phyloP scores from a whole-genome alignment of 2,797 vertebrate species.

The Fistularia tabacaria region DNA sequence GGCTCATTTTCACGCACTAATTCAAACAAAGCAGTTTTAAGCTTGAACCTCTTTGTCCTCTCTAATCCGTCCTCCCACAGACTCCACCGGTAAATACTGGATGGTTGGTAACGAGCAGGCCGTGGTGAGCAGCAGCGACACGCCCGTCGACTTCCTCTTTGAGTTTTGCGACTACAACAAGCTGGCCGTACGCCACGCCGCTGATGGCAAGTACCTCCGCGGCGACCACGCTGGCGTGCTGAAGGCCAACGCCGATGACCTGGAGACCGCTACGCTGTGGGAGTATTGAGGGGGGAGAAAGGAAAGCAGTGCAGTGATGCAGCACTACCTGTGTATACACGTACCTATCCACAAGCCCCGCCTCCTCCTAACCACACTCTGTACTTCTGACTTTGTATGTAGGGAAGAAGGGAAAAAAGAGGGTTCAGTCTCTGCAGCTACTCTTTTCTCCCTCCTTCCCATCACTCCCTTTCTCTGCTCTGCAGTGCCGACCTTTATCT shows the following conservation, averaged over 20 bases:
- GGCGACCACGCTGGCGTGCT: constrained; percentile 96
- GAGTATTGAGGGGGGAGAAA: constrained; percentile 82
- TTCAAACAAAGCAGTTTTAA: constrained; percentile 15
- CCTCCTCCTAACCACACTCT: neutral
- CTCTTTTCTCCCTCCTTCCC: constrained; percentile 25
- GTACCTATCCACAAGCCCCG: constrained; percentile 17
- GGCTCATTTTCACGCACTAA: constrained; percentile 17
- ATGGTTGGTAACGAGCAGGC: constrained; percentile 87
- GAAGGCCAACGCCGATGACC: constrained; percentile 88
- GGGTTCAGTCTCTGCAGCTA: constrained; percentile 18
- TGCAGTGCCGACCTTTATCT: constrained; percentile 52
- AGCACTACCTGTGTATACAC: constrained; percentile 2
- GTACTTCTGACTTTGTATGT: constrained; percentile 47
- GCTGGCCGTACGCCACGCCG: constrained; percentile 86
- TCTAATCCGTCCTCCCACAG: constrained; percentile 56
- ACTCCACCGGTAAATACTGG: constrained; percentile 98
- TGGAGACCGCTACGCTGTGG: constrained; percentile 93
- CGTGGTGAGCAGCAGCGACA: constrained; percentile 92
- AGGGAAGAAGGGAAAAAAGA: constrained; percentile 37
- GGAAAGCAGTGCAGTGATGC: neutral
- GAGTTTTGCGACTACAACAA: constrained; percentile 99
- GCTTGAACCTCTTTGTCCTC: constrained; percentile 12
- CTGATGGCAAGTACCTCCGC: constrained; percentile 89
- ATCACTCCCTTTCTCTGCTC: constrained; percentile 40
- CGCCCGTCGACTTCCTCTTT: constrained; percentile 91